These are phyloP conservation scores for Chromis chromis DNA, from an alignment of 2,797 vertebrate species.

Conservation along the genomic window DNA sequence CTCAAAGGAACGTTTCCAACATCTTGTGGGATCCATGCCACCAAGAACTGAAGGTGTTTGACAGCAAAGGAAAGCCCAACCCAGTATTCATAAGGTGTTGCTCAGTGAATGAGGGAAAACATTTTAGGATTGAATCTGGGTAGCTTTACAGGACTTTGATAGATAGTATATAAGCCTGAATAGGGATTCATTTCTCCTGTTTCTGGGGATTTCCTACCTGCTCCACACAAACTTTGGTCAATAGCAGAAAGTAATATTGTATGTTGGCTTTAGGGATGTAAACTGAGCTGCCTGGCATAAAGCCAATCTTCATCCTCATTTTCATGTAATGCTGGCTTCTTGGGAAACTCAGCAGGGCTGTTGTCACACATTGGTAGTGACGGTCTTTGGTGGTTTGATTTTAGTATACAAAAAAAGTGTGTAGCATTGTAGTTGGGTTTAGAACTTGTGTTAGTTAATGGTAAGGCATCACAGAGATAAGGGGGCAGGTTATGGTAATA, in stretches of 20 bases:
- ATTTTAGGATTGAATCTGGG: background rate
- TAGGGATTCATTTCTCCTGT: background rate
- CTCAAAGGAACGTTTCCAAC: background rate
- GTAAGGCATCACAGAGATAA: no score
- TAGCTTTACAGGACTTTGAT: conserved; percentile 1
- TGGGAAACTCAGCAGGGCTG: background rate
- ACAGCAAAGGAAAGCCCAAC: background rate
- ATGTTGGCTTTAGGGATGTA: conserved; percentile 15
- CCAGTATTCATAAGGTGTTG: background rate
- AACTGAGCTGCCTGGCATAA: conserved; percentile 10
- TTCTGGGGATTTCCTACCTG: background rate
- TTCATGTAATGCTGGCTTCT: conserved; percentile 12
- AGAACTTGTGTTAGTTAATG: no score
- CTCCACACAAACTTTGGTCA: background rate
- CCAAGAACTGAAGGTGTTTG: background rate
- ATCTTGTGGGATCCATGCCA: background rate
- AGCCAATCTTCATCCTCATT: conserved; percentile 1
- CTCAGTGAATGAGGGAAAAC: background rate
- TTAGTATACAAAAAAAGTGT: background rate
- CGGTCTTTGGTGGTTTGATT: background rate
- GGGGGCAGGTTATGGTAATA: no score
- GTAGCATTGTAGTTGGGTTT: no score
- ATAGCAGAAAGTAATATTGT: background rate
- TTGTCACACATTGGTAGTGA: background rate
- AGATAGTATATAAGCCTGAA: background rate